These are phyloP conservation scores for Fratercula arctica DNA, from an alignment of 2,797 vertebrate genomes.

Conservation along the genomic window DNA sequence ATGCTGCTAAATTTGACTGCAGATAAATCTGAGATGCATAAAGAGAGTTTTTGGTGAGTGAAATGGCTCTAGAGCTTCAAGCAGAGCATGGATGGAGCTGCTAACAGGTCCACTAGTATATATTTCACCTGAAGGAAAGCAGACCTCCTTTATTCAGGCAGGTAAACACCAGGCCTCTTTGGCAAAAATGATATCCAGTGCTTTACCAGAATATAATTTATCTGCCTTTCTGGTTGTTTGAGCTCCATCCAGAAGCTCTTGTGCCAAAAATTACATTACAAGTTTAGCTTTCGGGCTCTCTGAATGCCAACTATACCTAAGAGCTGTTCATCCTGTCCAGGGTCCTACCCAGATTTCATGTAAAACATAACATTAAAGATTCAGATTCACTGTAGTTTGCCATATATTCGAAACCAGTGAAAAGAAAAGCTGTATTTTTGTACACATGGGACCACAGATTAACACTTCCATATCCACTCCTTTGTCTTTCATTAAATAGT, in stretches of 20 bases:
- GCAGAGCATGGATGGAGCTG: not conserved
- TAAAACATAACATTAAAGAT: not conserved
- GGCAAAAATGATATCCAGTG: not conserved
- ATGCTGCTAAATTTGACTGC: constrained; percentile 11
- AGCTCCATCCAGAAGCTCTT: not conserved
- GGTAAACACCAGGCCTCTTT: not conserved
- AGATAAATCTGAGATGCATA: not conserved
- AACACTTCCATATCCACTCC: not conserved
- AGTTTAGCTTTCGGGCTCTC: not conserved
- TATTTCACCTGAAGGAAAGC: not conserved
- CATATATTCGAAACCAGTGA: not conserved
- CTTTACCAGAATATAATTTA: not conserved
- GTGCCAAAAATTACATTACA: not conserved
- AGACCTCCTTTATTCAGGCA: not conserved
- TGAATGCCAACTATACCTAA: not conserved
- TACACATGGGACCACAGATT: not conserved
- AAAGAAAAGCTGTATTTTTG: not conserved
- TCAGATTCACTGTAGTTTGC: not conserved
- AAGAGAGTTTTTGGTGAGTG: not conserved
- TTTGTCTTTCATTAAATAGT: not conserved
- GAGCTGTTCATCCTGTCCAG: not conserved
- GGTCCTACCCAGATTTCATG: not conserved
- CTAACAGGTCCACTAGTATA: not conserved
- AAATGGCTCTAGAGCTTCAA: not conserved
- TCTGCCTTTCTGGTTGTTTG: not conserved